Conservation (phyloP, 2,113 vertebrate species). For the Nothocercus julius region DNA sequence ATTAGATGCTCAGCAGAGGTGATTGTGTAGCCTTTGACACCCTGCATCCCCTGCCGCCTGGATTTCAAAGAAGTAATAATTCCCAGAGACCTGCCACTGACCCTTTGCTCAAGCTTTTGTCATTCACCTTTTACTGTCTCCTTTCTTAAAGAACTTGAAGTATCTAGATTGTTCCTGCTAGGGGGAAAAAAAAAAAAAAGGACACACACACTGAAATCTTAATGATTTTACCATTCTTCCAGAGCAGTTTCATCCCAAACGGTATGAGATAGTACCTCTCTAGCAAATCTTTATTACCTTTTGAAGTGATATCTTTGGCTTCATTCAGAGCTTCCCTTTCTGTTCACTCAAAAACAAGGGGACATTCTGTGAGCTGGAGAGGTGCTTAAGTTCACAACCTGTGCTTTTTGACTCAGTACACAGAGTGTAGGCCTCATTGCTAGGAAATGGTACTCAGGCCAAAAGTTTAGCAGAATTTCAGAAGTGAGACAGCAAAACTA, state of each 20-base stretch:
- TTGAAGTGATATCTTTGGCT: neutral
- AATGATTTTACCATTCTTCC: slow-evolving; percentile 23
- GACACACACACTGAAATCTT: neutral
- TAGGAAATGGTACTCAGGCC: fast-evolving
- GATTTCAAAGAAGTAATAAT: slow-evolving; percentile 51
- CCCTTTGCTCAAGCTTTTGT: slow-evolving; percentile 51
- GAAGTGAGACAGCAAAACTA: neutral
- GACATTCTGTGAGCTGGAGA: neutral
- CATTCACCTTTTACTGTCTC: slow-evolving; percentile 18
- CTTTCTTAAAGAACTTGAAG: slow-evolving; percentile 47
- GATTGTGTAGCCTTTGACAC: slow-evolving; percentile 42
- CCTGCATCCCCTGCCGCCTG: slow-evolving; percentile 12
- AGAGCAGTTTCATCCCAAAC: neutral
- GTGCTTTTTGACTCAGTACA: fast-evolving
- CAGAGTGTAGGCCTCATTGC: neutral
- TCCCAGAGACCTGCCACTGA: slow-evolving; percentile 32
- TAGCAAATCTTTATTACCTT: neutral
- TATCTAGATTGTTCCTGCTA: neutral
- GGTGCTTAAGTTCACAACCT: neutral
- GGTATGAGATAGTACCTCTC: neutral
- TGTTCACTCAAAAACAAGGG: neutral
- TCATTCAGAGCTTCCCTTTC: neutral
- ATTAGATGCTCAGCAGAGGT: slow-evolving; percentile 35
- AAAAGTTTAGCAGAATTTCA: neutral
- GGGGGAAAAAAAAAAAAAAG: neutral